These are phyloP conservation scores for Hydrochoerus hydrochaeris DNA, from an alignment of 2,113 vertebrate genomes.

Conservation along the genomic window DNA sequence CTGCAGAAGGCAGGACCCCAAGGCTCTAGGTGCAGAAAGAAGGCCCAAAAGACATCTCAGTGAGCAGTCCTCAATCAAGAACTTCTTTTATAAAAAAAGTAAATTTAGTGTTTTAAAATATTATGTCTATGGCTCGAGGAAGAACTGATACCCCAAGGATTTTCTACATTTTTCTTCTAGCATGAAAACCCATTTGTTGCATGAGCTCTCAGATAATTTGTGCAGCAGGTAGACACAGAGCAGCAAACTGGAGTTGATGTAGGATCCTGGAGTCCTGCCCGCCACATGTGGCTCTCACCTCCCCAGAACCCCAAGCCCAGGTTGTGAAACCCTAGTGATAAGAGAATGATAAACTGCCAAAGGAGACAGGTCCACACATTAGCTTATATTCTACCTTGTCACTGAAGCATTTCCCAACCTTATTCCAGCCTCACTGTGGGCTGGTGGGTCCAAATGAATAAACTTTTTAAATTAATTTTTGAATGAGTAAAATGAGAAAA, in stretches of 20 bases:
- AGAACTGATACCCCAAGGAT: not conserved
- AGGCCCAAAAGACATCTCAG: not conserved
- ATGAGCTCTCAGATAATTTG: not conserved
- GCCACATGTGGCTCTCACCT: accelerated
- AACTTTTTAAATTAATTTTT: not conserved
- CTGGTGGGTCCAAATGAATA: not conserved
- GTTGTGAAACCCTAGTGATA: not conserved
- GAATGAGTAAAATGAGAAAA: not conserved
- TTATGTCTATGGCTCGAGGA: not conserved
- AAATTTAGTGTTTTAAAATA: not conserved
- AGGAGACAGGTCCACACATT: accelerated
- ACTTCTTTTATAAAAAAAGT: not conserved
- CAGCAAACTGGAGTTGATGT: no score
- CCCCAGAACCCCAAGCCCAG: not conserved
- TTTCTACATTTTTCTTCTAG: not conserved
- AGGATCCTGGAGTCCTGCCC: not conserved
- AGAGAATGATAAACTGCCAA: not conserved
- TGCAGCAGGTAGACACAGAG: not conserved
- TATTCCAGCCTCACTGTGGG: not conserved
- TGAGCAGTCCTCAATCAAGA: not conserved
- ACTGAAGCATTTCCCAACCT: not conserved
- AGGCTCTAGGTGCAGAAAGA: not conserved
- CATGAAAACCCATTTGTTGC: not conserved
- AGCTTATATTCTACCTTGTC: accelerated
- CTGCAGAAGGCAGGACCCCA: not conserved